Conservation (phyloP, 2,113 vertebrate species). For the Epinephelus fuscoguttatus region DNA sequence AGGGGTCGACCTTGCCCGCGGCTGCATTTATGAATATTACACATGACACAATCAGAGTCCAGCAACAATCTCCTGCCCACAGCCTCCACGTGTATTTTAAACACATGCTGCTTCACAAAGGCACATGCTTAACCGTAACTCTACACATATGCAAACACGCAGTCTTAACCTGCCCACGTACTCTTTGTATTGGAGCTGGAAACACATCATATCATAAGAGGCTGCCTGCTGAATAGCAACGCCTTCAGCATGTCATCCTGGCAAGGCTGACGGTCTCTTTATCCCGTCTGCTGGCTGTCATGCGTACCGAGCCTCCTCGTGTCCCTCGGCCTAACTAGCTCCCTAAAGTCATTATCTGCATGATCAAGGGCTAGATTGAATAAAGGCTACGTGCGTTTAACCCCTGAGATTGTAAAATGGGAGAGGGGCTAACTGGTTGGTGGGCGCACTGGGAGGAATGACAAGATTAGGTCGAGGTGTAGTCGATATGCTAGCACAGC, state of each 20-base stretch:
- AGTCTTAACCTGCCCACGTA: neutral
- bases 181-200: slow-evolving; percentile 7
- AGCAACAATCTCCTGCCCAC: slow-evolving; percentile 22
- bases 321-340: slow-evolving; percentile 60
- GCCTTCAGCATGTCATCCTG: slow-evolving; percentile 36
- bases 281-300: slow-evolving; percentile 71
- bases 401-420: slow-evolving; percentile 60
- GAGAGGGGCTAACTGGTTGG: slow-evolving; percentile 40
- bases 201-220: slow-evolving; percentile 1
- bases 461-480: slow-evolving; percentile 44
- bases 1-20: slow-evolving; percentile 37
- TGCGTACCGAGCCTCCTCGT: slow-evolving; percentile 24
- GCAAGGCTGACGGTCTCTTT: slow-evolving; percentile 48
- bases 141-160: slow-evolving; percentile 2
- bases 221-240: slow-evolving; percentile 10
- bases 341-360: slow-evolving; percentile 79
- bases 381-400: slow-evolving; percentile 73
- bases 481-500: slow-evolving; percentile 18
- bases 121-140: neutral
- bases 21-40: slow-evolving; percentile 35
- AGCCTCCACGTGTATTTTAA: slow-evolving; percentile 13
- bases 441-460: slow-evolving; percentile 18
- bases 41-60: slow-evolving; percentile 51
- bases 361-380: slow-evolving; percentile 73
- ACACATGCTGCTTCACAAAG: slow-evolving; percentile 3